These are phyloP conservation scores for Silurus glanis DNA, from an alignment of 2,113 vertebrate genomes.

Conservation along the genomic window DNA sequence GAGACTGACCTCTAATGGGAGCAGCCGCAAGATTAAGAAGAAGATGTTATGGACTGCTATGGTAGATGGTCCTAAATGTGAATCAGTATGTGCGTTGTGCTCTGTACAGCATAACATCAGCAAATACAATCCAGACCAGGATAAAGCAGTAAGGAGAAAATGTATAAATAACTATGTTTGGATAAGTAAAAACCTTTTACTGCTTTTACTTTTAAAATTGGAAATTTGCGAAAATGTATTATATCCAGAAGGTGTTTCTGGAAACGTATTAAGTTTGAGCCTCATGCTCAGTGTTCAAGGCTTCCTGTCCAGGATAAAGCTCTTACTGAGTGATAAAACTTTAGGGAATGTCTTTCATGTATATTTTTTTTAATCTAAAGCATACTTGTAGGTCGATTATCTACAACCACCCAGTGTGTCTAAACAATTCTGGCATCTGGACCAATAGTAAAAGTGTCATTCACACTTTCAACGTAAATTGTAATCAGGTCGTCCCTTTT, in stretches of 20 bases:
- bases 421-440: neutral
- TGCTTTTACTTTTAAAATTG: neutral
- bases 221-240: neutral
- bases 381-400: neutral
- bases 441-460: neutral
- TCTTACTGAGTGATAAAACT: neutral
- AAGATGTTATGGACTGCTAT: neutral
- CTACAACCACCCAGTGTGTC: neutral
- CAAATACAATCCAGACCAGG: neutral
- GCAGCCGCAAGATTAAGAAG: too few species aligned
- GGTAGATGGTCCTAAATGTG: neutral
- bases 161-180: neutral
- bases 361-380: constrained; percentile 1
- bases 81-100: neutral
- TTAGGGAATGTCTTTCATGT: neutral
- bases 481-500: neutral
- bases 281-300: neutral
- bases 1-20: too few species aligned
- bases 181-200: neutral
- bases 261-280: neutral
- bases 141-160: neutral
- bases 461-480: neutral
- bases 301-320: too few species aligned
- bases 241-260: neutral
- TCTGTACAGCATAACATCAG: neutral